A percentile compares a stretch with the other conserved stretches of the same genome.
Evolutionary conservation across 2,113 vertebrate species (phyloP).

Genomic region (Apteryx mantelli): DNA sequence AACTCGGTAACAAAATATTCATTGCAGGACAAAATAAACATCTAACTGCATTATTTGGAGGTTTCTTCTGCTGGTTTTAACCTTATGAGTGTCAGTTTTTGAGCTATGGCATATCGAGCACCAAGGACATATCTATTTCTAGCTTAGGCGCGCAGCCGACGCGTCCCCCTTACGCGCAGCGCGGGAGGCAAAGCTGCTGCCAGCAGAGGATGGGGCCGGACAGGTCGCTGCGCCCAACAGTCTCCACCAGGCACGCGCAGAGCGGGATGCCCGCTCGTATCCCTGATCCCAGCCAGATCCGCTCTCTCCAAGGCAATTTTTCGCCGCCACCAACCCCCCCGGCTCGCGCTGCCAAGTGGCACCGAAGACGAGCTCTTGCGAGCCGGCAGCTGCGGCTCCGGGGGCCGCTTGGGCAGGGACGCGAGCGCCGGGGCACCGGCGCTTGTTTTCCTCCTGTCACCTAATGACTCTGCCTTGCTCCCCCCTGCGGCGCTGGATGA

Average conservation of each 20-base stretch:
- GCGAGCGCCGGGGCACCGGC: rapidly evolving
- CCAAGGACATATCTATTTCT: not conserved
- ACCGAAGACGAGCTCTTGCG: no score
- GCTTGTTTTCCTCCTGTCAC: not conserved
- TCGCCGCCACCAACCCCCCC: rapidly evolving
- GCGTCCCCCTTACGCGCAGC: no score
- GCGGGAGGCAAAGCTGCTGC: no score
- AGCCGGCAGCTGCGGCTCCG: no score
- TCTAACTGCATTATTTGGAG: not conserved
- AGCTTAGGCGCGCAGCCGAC: no score
- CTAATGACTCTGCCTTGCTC: not conserved
- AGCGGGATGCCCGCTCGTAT: no score
- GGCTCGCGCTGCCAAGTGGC: no score
- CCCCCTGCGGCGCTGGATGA: rapidly evolving
- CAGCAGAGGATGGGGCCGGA: no score
- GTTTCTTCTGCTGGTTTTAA: not conserved
- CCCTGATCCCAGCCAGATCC: not conserved
- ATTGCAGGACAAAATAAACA: not conserved
- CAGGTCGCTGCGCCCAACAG: no score
- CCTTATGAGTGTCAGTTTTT: not conserved
- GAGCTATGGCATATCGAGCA: not conserved
- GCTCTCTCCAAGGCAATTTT: not conserved
- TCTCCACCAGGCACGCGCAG: no score
- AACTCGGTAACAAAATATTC: no score
- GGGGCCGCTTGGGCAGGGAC: not conserved